A percentile compares a stretch with the other conserved stretches of the same genome.
phyloP scores from a whole-genome alignment of 2,113 vertebrate species.

The Lonchura striata region DNA sequence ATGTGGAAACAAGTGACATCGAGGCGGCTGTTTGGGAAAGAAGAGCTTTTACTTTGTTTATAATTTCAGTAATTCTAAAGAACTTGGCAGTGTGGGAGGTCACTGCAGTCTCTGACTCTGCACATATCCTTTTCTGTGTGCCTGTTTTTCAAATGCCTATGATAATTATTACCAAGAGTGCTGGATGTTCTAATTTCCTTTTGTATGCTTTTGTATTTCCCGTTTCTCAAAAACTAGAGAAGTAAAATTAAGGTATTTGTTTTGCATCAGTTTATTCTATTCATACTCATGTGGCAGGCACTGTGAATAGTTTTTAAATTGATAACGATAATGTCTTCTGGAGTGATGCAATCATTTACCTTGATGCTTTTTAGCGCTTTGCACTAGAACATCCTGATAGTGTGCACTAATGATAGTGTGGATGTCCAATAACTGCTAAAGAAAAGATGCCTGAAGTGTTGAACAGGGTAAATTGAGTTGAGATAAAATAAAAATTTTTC shows the following conservation, averaged over 20 bases:
- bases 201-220: constrained; percentile 8
- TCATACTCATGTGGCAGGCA: background rate
- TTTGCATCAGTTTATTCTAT: background rate
- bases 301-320: background rate
- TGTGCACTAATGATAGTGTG: background rate
- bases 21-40: constrained; percentile 59
- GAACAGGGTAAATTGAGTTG: background rate
- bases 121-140: background rate
- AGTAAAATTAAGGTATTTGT: background rate
- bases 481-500: background rate
- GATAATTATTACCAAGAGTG: background rate
- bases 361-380: background rate
- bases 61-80: constrained; percentile 63
- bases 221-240: background rate
- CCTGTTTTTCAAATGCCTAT: background rate
- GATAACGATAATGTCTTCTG: background rate
- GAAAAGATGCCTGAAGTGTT: background rate
- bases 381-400: background rate
- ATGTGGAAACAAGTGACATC: constrained; percentile 67
- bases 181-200: constrained; percentile 1
- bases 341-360: background rate
- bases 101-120: constrained; percentile 34
- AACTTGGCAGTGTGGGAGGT: constrained; percentile 43
- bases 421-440: background rate
- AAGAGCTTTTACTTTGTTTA: constrained; percentile 65